Evolutionary conservation across 2,113 vertebrate species (phyloP), one percentile per base, ranked within the genome.

Genomic region (Hydrolagus affinis): DNA sequence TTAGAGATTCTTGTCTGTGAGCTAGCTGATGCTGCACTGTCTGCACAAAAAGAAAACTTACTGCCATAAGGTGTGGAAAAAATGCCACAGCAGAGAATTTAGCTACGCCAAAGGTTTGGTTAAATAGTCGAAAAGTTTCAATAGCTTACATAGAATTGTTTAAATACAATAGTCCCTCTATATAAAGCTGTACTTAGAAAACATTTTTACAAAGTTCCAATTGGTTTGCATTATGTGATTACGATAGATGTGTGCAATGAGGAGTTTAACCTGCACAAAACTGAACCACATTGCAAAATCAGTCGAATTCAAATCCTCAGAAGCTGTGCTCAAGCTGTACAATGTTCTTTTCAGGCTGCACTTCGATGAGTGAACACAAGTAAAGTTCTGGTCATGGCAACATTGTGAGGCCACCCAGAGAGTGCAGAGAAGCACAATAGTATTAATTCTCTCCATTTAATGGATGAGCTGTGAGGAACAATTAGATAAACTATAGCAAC

Each of bases 61-160:
- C 72, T 44, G 72, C 72, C 72, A 56, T 74, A 74, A 32, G 72
- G 28, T 74, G 15, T 74, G 44, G 72, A 30, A 44, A 74, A 74
- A 74, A 74, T 74, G 30, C 72, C 72, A 74, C 8, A 19, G 44
- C 44, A 74, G 30, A 74, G 30, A 74, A 74, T 56, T 74, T 74
- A 74, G 32, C 72, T 74, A 9, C 30, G 21, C 30, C 30, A 74
- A 74, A 74, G 32, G 17, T 74, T 74, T 74, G 30, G 44, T 74
- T 74, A 74, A 74, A 74, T 74, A 74, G 72, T 74, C 14, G 15
- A 74, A 74, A 74, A 74, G 72, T 74, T 74, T 44, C 28, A 72
- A 72, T 72, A 72, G 70, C 28, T 72, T 11, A 25, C 14, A 2
- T 74, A 74, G 72, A 44, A 74, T 32, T 44, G 19, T 74, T 56